Conservation (phyloP, 2,113 vertebrate species). For the Sturnus vulgaris region DNA sequence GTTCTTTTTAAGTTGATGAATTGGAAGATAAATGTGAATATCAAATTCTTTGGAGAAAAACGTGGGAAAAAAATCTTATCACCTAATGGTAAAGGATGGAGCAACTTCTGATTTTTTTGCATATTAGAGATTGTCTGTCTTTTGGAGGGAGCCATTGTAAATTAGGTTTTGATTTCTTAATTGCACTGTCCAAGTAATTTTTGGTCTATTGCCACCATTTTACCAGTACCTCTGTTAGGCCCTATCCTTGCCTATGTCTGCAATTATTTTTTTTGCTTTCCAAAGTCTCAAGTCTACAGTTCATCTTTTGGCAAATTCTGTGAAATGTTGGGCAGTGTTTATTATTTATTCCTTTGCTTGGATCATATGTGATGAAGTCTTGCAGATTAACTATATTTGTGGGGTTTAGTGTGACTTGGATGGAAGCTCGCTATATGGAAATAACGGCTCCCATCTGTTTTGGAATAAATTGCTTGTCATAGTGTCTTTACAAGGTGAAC, state of each 20-base stretch:
- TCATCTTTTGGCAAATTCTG: slow-evolving; percentile 41
- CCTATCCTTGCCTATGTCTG: slow-evolving; percentile 15
- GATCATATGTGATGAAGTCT: slow-evolving; percentile 33
- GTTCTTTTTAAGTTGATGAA: neutral
- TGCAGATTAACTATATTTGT: slow-evolving; percentile 44
- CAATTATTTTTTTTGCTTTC: slow-evolving; percentile 38
- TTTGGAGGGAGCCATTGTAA: neutral
- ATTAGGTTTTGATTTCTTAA: neutral
- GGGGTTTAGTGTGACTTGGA: neutral
- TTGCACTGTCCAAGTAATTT: neutral
- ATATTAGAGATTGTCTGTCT: neutral
- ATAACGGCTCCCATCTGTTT: slow-evolving; percentile 63
- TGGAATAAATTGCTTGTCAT: slow-evolving; percentile 66
- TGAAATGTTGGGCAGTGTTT: neutral
- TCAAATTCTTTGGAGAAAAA: neutral
- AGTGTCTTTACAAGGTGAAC: slow-evolving; percentile 58
- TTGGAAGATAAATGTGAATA: neutral
- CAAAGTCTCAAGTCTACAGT: slow-evolving; percentile 19
- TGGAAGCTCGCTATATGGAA: slow-evolving; percentile 65
- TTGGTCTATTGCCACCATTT: slow-evolving; percentile 1
- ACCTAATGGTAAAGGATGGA: neutral
- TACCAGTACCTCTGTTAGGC: slow-evolving; percentile 27
- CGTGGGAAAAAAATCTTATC: neutral
- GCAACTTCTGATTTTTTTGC: neutral
- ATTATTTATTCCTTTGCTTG: slow-evolving; percentile 45